Evolutionary conservation across 1,140 invertebrate species (phyloP).

Genomic region (Scaptomyza pallida): DNA sequence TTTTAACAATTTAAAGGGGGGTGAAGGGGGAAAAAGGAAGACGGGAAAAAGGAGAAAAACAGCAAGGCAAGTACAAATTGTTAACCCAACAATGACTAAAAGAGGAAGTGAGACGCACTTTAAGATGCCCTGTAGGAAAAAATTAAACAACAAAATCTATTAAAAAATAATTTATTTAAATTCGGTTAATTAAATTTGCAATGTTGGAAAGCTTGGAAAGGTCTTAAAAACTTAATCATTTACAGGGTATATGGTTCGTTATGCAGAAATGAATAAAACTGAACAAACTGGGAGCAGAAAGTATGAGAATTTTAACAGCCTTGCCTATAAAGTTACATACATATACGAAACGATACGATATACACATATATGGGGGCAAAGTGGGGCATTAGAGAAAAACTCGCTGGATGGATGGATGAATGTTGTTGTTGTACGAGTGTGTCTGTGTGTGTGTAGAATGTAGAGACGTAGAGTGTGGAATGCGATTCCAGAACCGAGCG

Average conservation of each 20-base stretch:
- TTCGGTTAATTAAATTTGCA: too few relatives aligned
- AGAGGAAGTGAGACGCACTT: neutral
- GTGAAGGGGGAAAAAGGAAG: neutral
- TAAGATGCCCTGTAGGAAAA: slow-evolving; percentile 14
- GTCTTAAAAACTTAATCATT: neutral
- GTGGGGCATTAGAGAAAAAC: slow-evolving; percentile 34
- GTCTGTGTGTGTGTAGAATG: neutral
- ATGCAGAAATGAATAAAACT: slow-evolving; percentile 29
- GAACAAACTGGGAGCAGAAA: neutral
- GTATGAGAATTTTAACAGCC: slow-evolving; percentile 1
- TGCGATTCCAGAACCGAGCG: slow-evolving; percentile 1
- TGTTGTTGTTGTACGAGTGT: slow-evolving; percentile 10
- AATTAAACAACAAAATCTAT: neutral
- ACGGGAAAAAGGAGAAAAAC: too few relatives aligned
- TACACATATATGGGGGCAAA: slow-evolving; percentile 4
- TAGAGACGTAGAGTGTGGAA: slow-evolving; percentile 2
- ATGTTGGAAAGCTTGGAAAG: neutral
- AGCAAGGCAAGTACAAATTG: slow-evolving; percentile 3
- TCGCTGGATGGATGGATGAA: slow-evolving; percentile 8
- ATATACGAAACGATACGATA: neutral
- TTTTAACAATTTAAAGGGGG: slow-evolving; percentile 45
- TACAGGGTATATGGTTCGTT: slow-evolving; percentile 21
- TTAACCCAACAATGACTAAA: neutral
- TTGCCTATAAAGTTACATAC: neutral
- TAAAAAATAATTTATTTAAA: neutral